phyloP scores from a whole-genome alignment of 2,113 vertebrate genomes.

The Platichthys flesus region DNA sequence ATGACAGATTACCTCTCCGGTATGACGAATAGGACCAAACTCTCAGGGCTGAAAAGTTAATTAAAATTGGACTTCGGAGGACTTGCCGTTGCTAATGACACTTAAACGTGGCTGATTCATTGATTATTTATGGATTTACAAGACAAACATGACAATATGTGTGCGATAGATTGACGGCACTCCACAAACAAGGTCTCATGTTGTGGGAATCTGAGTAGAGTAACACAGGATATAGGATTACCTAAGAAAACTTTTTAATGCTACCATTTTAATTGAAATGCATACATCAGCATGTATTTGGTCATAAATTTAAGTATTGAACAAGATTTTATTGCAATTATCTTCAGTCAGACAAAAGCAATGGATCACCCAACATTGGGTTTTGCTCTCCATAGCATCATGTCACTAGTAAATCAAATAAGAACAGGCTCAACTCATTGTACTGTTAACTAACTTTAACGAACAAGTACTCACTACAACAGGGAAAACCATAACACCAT shows the following conservation, averaged over 20 bases:
- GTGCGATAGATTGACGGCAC: background rate
- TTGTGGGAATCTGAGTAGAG: too few relatives aligned
- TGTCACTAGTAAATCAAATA: too few relatives aligned
- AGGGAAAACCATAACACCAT: too few relatives aligned
- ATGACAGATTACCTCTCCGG: slow-evolving; percentile 10
- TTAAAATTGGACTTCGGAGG: slow-evolving; percentile 9
- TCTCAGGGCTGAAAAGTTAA: slow-evolving; percentile 36
- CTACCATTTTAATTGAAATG: background rate
- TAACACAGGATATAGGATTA: background rate
- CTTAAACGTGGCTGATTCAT: background rate
- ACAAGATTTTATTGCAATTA: too few relatives aligned
- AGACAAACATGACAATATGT: slow-evolving; percentile 16
- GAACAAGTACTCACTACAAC: too few relatives aligned
- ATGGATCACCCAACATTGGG: too few relatives aligned
- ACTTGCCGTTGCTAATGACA: background rate
- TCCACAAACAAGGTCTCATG: background rate
- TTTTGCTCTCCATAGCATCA: too few relatives aligned
- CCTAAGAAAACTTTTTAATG: background rate
- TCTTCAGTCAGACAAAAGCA: too few relatives aligned
- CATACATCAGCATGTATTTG: background rate
- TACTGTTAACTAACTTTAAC: too few relatives aligned
- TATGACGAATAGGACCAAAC: background rate
- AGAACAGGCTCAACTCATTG: too few relatives aligned
- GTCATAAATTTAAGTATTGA: too few relatives aligned
- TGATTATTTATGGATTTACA: slow-evolving; percentile 22